A percentile compares a stretch with the other conserved stretches of the same genome.
phyloP scores from a whole-genome alignment of 2,113 vertebrate genomes.

The Oreotrochilus melanogaster region DNA sequence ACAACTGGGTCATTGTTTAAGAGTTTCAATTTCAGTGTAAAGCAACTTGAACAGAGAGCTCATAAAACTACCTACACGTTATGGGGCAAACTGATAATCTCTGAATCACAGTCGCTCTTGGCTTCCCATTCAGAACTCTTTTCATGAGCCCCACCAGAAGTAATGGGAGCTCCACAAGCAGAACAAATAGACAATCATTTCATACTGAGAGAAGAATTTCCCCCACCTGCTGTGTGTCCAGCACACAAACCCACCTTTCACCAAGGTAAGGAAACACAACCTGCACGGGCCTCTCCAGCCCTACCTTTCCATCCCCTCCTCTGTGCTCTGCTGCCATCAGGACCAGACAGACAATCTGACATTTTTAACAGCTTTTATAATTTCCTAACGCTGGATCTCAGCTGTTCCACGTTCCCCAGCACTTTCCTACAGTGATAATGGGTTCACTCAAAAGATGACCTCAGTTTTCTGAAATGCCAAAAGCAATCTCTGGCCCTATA shows the following conservation, averaged over 20 bases:
- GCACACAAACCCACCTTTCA: not conserved
- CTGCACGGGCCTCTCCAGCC: not conserved
- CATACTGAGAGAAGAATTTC: conserved; percentile 61
- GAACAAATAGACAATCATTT: conserved; percentile 66
- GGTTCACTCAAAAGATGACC: not conserved
- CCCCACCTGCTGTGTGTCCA: not conserved
- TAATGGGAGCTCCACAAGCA: conserved; percentile 53
- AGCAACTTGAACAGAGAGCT: conserved; percentile 22
- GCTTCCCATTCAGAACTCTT: not conserved
- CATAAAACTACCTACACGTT: conserved; percentile 2
- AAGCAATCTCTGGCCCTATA: conserved; percentile 12
- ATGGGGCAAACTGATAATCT: conserved; percentile 62
- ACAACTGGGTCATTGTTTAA: not conserved
- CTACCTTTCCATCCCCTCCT: not conserved
- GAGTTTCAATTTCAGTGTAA: not conserved
- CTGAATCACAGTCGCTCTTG: conserved; percentile 41
- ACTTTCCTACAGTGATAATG: not conserved
- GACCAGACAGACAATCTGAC: not conserved
- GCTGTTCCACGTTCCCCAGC: not conserved
- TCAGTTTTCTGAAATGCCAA: not conserved
- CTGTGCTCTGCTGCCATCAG: not conserved
- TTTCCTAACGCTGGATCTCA: not conserved
- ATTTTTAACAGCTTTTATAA: conserved; percentile 16
- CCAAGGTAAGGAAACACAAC: not conserved
- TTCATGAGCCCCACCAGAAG: not conserved